Evolutionary conservation across 2,113 vertebrate genomes (phyloP).

Genomic region (Xenopus laevis): DNA sequence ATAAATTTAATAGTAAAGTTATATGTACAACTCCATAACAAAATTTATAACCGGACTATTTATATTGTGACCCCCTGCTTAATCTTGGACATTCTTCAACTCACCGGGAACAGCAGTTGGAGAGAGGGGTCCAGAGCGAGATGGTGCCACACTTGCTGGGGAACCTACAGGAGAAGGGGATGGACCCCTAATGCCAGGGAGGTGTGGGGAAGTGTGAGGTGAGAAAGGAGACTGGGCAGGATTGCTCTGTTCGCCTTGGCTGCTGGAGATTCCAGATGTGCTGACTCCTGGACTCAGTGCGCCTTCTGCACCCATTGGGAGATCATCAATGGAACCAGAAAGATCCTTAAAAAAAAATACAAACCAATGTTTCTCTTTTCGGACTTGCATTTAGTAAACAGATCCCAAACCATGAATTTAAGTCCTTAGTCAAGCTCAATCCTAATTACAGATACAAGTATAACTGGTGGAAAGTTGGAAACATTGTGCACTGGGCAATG

Average conservation of each 20-base stretch:
- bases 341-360: conserved; percentile 73
- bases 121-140: conserved; percentile 91
- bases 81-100: neutral
- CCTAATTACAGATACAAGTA: too few relatives aligned
- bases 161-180: conserved; percentile 95
- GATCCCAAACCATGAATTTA: too few relatives aligned
- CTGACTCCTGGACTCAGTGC: conserved; percentile 96
- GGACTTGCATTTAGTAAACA: too few relatives aligned
- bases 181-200: conserved; percentile 93
- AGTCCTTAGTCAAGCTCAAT: too few relatives aligned
- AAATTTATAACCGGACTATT: fast-evolving
- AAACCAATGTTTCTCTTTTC: too few relatives aligned
- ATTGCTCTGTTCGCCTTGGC: conserved; percentile 97
- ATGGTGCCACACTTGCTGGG: conserved; percentile 89
- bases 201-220: conserved; percentile 95
- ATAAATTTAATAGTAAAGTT: too few relatives aligned
- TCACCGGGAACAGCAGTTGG: conserved; percentile 94
- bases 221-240: conserved; percentile 98
- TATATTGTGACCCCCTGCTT: too few relatives aligned
- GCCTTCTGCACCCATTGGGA: conserved; percentile 93
- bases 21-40: too few relatives aligned
- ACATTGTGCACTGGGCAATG: too few relatives aligned
- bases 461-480: too few relatives aligned
- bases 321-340: conserved; percentile 95
- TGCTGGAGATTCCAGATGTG: conserved; percentile 97